These are phyloP conservation scores for Sisyra terminalis DNA, from an alignment of 2,888 invertebrate genomes.

Conservation along the genomic window DNA sequence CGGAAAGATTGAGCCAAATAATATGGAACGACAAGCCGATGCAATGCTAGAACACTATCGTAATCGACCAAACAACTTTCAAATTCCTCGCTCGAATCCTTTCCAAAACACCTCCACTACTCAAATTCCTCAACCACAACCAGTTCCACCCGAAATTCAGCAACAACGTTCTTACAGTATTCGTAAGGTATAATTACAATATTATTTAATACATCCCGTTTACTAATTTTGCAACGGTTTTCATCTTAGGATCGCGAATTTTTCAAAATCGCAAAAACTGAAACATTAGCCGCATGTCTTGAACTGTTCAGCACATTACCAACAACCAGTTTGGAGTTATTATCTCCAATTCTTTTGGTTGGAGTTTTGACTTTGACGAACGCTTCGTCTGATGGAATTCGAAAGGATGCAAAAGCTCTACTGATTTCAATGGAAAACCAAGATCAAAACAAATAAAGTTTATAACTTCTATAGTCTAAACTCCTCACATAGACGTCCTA, in stretches of 20 bases:
- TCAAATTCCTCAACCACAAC: constrained; percentile 37
- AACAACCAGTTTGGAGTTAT: constrained; percentile 22
- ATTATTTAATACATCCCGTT: neutral
- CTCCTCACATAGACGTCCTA: neutral
- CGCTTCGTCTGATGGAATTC: constrained; percentile 26
- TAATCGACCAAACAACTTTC: constrained; percentile 25
- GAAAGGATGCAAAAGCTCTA: constrained; percentile 22
- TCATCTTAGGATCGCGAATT: constrained; percentile 68
- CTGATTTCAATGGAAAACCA: constrained; percentile 23
- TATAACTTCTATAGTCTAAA: neutral
- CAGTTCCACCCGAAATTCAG: constrained; percentile 68
- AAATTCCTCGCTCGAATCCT: constrained; percentile 19
- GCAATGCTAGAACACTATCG: constrained; percentile 34
- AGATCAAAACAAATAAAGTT: neutral
- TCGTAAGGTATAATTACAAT: constrained; percentile 43
- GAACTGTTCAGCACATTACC: constrained; percentile 39
- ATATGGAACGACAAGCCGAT: constrained; percentile 28
- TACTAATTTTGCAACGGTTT: constrained; percentile 7
- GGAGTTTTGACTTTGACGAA: constrained; percentile 24
- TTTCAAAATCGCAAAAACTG: constrained; percentile 66
- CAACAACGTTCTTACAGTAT: constrained; percentile 68
- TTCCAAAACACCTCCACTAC: constrained; percentile 16
- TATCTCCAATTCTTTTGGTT: constrained; percentile 24
- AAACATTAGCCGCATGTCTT: constrained; percentile 70
- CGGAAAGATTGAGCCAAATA: constrained; percentile 10